Base-by-base conservation (phyloP, 2,113 vertebrate species). In the Callocephalon fimbriatum region DNA sequence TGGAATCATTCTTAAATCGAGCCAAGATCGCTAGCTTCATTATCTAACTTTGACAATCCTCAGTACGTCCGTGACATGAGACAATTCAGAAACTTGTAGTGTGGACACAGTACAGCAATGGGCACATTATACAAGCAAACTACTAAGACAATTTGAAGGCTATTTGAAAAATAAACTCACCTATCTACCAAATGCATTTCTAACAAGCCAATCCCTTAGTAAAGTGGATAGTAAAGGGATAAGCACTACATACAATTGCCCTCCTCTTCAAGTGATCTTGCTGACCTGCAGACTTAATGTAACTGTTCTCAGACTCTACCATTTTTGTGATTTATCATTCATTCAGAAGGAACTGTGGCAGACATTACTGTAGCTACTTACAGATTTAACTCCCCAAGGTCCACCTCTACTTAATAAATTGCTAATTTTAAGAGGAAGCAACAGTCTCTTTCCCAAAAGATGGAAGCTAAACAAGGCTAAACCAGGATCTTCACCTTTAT, bases 341-440 rank as follows among this genome's bases (percentile, higher is more conserved):
- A 18, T 37, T 68, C 78, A 81, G 35, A 80, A 77, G 35, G 29
- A 71, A 26, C 67, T 38, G 22, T 47, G 19, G 23, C 12, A 67
- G 40, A 25, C 12, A 25, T 8, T 12, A 66, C 54, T 53, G 47
- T 11, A 74, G 21, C 21, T 35, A 63, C 8, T 29, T 38, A 35
- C 31, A 47, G 81, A 53, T 63, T 75, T 67, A 61, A 81, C 50
- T 73, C 65, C 25, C 53, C 3, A 10, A 42, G 7, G 29, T 44
- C 38, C 8, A 3, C 2, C 50, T 70, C 50, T 8, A 2, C 29
- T 48, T 8, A 2, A 7, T 1, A 53, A 32, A 66, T n/a, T 2
- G 1, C 0, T 8, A 45, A 78, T 88, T 86, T 53, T 7, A 42
- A 54, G 35, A 10, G 15, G 47, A 75, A 82, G 35, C 2, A 10